Evolutionary conservation across 2,113 vertebrate species (phyloP).

Genomic region (Bambusicola thoracicus): DNA sequence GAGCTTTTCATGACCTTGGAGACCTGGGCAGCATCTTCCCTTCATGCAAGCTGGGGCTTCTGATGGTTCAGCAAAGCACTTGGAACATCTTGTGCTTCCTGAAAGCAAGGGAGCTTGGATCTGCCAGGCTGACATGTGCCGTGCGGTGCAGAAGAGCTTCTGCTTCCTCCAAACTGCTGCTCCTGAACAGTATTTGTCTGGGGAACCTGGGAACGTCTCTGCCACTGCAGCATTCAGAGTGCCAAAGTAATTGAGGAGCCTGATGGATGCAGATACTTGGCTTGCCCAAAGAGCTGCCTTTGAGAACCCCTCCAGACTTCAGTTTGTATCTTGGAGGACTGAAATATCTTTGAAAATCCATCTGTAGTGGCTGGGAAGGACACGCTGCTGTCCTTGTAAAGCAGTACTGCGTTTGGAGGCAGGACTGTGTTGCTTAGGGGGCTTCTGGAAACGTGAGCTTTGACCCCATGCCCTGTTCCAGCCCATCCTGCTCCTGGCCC

Average conservation of each 20-base stretch:
- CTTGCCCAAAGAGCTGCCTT: background rate
- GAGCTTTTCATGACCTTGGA: background rate
- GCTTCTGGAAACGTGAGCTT: background rate
- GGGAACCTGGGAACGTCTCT: accelerated
- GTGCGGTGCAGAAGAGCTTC: background rate
- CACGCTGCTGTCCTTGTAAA: background rate
- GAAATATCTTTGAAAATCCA: background rate
- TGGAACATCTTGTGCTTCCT: background rate
- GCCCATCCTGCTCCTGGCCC: background rate
- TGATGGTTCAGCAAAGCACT: accelerated
- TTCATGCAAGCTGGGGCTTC: background rate
- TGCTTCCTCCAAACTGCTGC: background rate
- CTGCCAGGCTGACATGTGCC: accelerated
- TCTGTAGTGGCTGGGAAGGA: background rate
- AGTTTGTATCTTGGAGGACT: background rate
- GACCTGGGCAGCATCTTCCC: too few relatives aligned
- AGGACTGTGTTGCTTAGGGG: background rate
- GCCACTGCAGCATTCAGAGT: background rate
- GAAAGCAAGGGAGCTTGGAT: background rate
- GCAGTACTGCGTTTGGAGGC: background rate
- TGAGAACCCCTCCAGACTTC: background rate
- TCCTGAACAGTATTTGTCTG: background rate
- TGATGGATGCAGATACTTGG: background rate
- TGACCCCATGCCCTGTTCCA: background rate
- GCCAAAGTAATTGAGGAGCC: background rate